Evolutionary conservation across 1,140 invertebrate species (phyloP), one percentile per base, ranked within the genome.

Genomic region (Microplitis mediator): DNA sequence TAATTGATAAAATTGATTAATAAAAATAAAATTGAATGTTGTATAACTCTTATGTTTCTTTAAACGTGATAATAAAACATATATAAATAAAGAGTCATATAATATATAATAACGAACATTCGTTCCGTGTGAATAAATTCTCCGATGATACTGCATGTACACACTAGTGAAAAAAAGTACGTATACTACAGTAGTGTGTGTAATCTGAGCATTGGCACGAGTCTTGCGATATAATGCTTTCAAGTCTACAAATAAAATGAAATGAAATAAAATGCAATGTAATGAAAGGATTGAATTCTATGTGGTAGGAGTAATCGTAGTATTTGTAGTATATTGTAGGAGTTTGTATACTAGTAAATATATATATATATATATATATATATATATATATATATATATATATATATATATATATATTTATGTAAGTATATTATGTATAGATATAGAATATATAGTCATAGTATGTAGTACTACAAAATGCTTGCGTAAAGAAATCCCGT

Each of bases 401-500:
- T 23, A 69, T n/a, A 58, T 16, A 35, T 34, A 34, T 60, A 62
- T 16, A 36, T 31, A 32, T 16, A 11, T 51, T n/a, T n/a, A n/a
- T n/a, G n/a, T n/a, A n/a, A n/a, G n/a, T n/a, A n/a, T n/a, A n/a
- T n/a, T n/a, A n/a, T n/a, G n/a, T n/a, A n/a, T n/a, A n/a, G n/a
- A n/a, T n/a, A n/a, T n/a, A n/a, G n/a, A n/a, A 60, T 23, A 69
- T 31, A 34, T 11, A 13, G 4, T 35, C 5, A 4, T 35, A 31
- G 13, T 60, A n/a, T n/a, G 31, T 5, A 50, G 35, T 74, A 74
- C 74, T 73, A 73, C 69, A 69, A 63, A 74, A 69, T 71, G 58
- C 71, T 80, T 77, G 73, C 76, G 75, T 74, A 78, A 78, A 36
- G 73, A 72, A 72, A 77, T 76, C 73, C 76, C 45, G 74, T 72